Evolutionary conservation across 2,113 vertebrate species (phyloP).

Genomic region (Myanophis thanlyinensis): DNA sequence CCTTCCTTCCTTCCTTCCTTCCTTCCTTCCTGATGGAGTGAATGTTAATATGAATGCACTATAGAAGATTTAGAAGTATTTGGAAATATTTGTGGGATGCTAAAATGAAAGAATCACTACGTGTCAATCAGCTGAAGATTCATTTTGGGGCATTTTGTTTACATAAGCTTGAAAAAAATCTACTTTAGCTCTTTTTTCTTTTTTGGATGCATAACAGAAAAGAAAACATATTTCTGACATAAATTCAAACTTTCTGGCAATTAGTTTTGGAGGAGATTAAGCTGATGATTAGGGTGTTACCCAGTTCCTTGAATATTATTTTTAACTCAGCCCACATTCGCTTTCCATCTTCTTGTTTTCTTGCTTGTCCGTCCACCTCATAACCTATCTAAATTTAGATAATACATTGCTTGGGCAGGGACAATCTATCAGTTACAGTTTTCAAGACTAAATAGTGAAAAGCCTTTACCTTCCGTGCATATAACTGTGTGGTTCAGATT

Average conservation of each 20-base stretch:
- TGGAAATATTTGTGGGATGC: not conserved
- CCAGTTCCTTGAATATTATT: not conserved
- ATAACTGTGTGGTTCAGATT: not conserved
- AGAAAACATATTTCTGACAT: not conserved
- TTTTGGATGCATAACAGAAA: not conserved
- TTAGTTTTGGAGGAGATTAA: not conserved
- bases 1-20: not conserved
- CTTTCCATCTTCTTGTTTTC: not conserved
- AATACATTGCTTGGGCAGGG: not conserved
- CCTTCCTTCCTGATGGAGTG: not conserved
- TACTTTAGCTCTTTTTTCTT: not conserved
- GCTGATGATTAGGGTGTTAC: not conserved
- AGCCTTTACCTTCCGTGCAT: not conserved
- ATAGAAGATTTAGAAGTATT: not conserved
- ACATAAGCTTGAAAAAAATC: not conserved
- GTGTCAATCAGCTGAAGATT: not conserved
- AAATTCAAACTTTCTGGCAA: not conserved
- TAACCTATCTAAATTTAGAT: not conserved
- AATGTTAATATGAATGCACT: not conserved
- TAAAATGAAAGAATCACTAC: not conserved
- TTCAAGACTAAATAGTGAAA: not conserved
- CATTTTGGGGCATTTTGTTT: not conserved
- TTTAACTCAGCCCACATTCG: not conserved
- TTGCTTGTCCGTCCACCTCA: not conserved
- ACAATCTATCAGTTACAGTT: not conserved